Conservation (phyloP, 1,140 invertebrate genomes). For the Scaptomyza graminum region DNA sequence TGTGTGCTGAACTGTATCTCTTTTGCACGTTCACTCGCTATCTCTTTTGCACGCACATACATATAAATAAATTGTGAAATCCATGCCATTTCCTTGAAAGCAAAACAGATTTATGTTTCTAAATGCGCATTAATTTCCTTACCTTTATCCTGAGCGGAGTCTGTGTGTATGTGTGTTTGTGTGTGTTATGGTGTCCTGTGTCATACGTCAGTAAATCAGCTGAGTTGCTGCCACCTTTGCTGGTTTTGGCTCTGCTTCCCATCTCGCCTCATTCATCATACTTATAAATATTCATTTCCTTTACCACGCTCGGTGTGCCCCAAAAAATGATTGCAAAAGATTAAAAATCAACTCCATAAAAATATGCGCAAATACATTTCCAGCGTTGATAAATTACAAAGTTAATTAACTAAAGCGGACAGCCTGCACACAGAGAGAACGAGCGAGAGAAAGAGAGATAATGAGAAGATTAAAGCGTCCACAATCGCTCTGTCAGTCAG, state of each 20-base stretch:
- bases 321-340: constrained; percentile 76
- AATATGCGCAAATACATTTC: constrained; percentile 42
- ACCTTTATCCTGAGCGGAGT: constrained; percentile 65
- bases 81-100: constrained; percentile 59
- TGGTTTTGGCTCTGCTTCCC: constrained; percentile 39
- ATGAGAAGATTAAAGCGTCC: background rate
- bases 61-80: constrained; percentile 72
- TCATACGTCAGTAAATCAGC: constrained; percentile 79
- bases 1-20: constrained; percentile 18
- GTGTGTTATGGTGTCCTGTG: constrained; percentile 26
- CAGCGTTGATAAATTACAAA: constrained; percentile 75
- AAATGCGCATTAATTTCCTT: constrained; percentile 82
- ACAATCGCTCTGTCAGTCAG: constrained; percentile 31
- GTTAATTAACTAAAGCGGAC: constrained; percentile 68
- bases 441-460: background rate
- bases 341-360: constrained; percentile 83
- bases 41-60: constrained; percentile 13
- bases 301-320: constrained; percentile 2
- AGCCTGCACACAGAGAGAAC: background rate
- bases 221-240: constrained; percentile 58
- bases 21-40: background rate
- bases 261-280: constrained; percentile 78
- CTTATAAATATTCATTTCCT: constrained; percentile 84
- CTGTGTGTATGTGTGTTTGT: constrained; percentile 4
- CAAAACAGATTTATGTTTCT: constrained; percentile 78